Conservation (phyloP, 2,888 invertebrate species). For the Himalopsyche tibetana region DNA sequence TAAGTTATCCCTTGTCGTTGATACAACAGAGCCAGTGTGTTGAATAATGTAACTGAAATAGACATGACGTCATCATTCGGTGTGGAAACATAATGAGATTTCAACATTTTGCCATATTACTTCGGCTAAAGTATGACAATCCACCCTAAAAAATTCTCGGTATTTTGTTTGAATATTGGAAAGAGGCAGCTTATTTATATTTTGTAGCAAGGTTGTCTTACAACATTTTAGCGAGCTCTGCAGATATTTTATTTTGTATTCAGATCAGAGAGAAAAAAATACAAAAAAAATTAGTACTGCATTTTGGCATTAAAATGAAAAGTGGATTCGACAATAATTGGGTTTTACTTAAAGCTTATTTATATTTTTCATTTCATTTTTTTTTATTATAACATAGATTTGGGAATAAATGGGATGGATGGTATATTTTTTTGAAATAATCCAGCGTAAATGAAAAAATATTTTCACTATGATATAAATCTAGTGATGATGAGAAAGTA, state of each 20-base stretch:
- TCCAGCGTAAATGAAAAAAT: no score
- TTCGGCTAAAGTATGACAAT: conserved; percentile 20
- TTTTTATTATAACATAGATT: no score
- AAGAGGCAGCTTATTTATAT: not conserved
- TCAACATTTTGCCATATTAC: conserved; percentile 15
- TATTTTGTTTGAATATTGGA: conserved; percentile 21
- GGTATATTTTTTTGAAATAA: no score
- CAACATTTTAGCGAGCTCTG: not conserved
- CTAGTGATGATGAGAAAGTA: no score
- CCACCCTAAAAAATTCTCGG: not conserved
- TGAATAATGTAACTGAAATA: conserved; percentile 12
- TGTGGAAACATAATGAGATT: conserved; percentile 23
- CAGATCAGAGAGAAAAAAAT: not conserved
- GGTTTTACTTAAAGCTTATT: not conserved
- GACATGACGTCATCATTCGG: conserved; percentile 26
- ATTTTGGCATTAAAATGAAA: not conserved
- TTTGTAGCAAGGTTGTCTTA: not conserved
- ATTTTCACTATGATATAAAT: no score
- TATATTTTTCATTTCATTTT: not conserved
- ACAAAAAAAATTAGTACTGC: not conserved
- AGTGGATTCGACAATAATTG: conserved; percentile 31
- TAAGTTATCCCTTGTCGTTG: conserved; percentile 30
- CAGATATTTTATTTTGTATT: conserved; percentile 21
- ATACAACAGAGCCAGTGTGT: not conserved
- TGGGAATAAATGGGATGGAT: no score